Evolutionary conservation across 2,797 vertebrate species (phyloP), one percentile per base, ranked within the genome.

Genomic region (Catostomus latipinnis): DNA sequence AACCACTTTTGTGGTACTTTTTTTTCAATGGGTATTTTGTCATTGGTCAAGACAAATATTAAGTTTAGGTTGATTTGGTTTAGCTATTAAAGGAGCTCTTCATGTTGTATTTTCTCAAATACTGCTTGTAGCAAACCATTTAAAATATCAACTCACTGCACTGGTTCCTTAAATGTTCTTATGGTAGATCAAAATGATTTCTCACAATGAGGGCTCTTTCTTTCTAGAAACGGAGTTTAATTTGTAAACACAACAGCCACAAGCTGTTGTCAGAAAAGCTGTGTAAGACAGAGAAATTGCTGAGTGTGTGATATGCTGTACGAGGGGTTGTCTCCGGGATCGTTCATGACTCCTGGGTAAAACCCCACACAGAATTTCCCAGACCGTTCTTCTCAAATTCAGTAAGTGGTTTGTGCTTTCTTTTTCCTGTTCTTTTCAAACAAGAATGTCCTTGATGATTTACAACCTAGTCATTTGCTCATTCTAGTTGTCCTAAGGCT

Each of bases 401-500:
- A 34, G 34, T 34, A 34, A 34, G 34, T 34, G 34, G 34, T 34
- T 34, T 34, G 34, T 4, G 2, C 34, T 34, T 34, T 34, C 34
- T 34, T 34, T 46, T 74, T 69, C 34, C 61, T 53, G 18, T 67
- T 45, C 4, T n/a, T 56, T 10, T 13, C 12, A 12, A 61, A 14
- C 50, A 10, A 80, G 49, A 76, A 46, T 46, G 61, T 60, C 63
- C 57, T 72, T 62, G 13, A 34, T 57, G 57, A 66, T 68, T 62
- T 73, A 52, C 46, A 63, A 74, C 52, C 50, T 43, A 56, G 69
- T 57, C 11, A 7, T 67, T 53, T 61, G 68, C 53, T 80, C 18
- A 70, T 79, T 82, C 48, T 81, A 78, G 90, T 82, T 85, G 87
- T 85, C 88, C 91, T 81, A 73, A 67, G 56, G 11, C 81, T 54